Conservation (phyloP, 92 coral and sea anemone species). For the Parazoanthus swiftii region DNA sequence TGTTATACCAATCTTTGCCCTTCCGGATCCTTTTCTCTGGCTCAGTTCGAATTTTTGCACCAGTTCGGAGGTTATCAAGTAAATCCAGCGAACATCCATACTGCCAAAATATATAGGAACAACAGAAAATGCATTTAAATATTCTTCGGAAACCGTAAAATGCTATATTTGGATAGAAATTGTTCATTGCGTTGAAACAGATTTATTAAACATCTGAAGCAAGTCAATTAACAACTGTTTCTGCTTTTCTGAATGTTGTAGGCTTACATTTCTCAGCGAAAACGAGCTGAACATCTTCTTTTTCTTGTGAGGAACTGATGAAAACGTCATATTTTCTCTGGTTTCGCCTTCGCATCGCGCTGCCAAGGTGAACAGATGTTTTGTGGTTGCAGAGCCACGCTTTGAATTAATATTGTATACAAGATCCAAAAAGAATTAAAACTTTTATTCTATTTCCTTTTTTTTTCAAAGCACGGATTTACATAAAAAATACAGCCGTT, state of each 20-base stretch:
- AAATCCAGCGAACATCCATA: too few species aligned
- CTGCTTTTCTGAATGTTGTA: neutral
- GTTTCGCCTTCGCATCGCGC: neutral
- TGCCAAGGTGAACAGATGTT: conserved; percentile 27
- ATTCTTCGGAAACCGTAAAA: too few species aligned
- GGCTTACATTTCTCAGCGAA: neutral
- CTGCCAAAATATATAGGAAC: neutral
- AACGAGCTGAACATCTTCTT: neutral
- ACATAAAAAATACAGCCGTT: neutral
- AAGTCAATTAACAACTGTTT: too few species aligned
- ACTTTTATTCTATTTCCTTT: neutral
- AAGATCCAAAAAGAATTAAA: neutral
- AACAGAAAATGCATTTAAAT: neutral
- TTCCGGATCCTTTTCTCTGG: neutral
- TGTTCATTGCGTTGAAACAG: neutral
- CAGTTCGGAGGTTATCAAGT: neutral
- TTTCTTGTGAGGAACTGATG: neutral
- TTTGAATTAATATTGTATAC: neutral
- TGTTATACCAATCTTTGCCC: neutral
- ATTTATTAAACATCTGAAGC: neutral
- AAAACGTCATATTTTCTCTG: neutral
- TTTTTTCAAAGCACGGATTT: neutral
- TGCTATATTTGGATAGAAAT: neutral
- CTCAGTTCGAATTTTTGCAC: neutral
- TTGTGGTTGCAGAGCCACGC: neutral